Evolutionary conservation across 2,113 vertebrate species (phyloP).

Genomic region (Rhodinocichla rosea): DNA sequence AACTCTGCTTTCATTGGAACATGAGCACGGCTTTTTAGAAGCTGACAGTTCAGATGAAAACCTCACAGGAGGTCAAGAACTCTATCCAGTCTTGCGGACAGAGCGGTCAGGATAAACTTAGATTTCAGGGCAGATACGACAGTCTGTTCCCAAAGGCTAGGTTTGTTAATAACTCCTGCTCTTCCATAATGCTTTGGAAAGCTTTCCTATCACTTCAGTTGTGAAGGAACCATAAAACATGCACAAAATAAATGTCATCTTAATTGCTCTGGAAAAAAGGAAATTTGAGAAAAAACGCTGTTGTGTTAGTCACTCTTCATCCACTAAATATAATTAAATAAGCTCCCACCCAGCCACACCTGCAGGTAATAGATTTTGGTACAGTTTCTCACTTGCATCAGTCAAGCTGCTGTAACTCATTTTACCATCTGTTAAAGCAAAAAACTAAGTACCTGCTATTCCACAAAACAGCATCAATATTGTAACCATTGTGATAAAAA

Average conservation of each 20-base stretch:
- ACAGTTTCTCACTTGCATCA: not conserved
- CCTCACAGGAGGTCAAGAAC: conserved; percentile 11
- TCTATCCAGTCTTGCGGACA: not conserved
- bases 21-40: not conserved
- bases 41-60: conserved; percentile 19
- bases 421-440: not conserved
- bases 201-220: not conserved
- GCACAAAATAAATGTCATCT: not conserved
- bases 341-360: not conserved
- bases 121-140: not conserved
- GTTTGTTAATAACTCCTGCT: not conserved
- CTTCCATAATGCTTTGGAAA: not conserved
- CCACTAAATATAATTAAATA: not conserved
- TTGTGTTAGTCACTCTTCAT: not conserved
- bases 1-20: not conserved
- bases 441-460: not conserved
- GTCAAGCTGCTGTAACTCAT: not conserved
- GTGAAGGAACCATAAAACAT: not conserved
- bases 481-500: not conserved
- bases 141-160: conserved; percentile 1
- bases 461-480: not conserved
- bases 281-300: not conserved
- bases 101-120: not conserved
- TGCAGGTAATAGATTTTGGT: not conserved
- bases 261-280: not conserved